Percentiles rank a stretch among this genome's conserved stretches.
Evolutionary conservation across 2,888 invertebrate species (phyloP).

Genomic region (Chesias legatella): DNA sequence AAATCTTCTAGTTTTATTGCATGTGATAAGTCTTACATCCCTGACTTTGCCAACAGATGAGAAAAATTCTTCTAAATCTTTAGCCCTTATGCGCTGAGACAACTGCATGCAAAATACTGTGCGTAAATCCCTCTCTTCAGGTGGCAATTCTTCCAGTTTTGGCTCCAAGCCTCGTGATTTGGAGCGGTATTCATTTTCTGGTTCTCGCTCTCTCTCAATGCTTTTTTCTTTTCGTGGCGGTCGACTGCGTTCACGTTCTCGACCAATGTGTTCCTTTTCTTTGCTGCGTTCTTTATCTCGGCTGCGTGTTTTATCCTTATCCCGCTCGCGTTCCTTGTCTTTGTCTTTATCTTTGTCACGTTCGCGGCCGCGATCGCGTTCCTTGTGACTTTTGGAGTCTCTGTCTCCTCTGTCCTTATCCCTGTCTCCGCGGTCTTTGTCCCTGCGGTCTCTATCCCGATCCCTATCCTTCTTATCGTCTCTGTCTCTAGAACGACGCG

Average conservation of each 20-base stretch:
- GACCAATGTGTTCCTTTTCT: conserved; percentile 39
- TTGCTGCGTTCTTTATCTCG: conserved; percentile 51
- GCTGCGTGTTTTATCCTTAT: conserved; percentile 46
- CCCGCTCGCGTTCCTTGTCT: conserved; percentile 57
- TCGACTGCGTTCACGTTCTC: conserved; percentile 50
- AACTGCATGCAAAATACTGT: conserved; percentile 99
- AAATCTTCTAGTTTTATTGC: conserved; percentile 98
- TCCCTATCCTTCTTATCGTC: conserved; percentile 66
- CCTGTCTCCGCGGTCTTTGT: conserved; percentile 41
- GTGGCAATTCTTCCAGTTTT: conserved; percentile 89
- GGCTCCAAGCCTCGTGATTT: conserved; percentile 78
- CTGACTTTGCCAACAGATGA: conserved; percentile 98
- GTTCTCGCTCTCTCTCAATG: conserved; percentile 55
- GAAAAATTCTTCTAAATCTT: conserved; percentile 99
- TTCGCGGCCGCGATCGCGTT: conserved; percentile 47
- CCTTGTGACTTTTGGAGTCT: conserved; percentile 28
- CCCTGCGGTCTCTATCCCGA: conserved; percentile 49
- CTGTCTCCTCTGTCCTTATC: conserved; percentile 38
- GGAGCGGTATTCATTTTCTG: conserved; percentile 59
- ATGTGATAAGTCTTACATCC: conserved; percentile 98
- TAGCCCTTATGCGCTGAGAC: conserved; percentile 94
- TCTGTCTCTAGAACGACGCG: conserved; percentile 77
- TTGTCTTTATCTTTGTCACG: conserved; percentile 75
- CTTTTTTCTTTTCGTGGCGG: conserved; percentile 56
- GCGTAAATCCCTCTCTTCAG: conserved; percentile 98